Conservation (phyloP, 2,797 vertebrate genomes). For the Sylvilagus floridanus region DNA sequence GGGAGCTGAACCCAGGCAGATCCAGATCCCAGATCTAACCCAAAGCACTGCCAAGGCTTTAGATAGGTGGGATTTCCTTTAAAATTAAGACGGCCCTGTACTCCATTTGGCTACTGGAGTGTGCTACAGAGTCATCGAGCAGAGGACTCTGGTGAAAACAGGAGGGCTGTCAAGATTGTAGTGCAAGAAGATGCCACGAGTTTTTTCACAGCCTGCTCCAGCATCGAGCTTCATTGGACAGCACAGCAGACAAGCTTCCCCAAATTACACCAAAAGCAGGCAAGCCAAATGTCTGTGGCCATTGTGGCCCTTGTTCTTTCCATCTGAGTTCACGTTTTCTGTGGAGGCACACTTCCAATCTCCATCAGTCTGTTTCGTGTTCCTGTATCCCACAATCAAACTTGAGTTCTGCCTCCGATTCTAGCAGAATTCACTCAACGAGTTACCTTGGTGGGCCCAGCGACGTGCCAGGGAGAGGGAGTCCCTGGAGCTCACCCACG, state of each 20-base stretch:
- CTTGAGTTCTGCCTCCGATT: background rate
- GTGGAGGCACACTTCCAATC: background rate
- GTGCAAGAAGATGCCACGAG: background rate
- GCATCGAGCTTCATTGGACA: background rate
- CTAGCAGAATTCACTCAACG: background rate
- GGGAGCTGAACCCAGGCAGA: background rate
- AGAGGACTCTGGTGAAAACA: background rate
- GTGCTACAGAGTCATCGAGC: background rate
- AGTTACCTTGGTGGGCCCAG: background rate
- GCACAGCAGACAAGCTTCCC: background rate
- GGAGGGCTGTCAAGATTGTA: conserved; percentile 51
- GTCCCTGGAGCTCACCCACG: background rate
- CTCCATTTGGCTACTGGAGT: conserved; percentile 37
- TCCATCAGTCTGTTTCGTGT: background rate
- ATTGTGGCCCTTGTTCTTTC: background rate
- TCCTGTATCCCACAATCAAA: background rate
- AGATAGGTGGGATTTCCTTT: conserved; percentile 30
- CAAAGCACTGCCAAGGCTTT: background rate
- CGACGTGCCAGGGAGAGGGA: background rate
- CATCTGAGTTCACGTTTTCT: background rate
- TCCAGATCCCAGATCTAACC: background rate
- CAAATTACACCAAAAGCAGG: background rate
- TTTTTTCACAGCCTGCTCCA: background rate
- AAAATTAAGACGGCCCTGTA: conserved; percentile 44
- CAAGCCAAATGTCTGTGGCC: background rate